Evolutionary conservation across 2,888 invertebrate species (phyloP), one percentile per base, ranked within the genome.

Genomic region (Cactoblastis cactorum): DNA sequence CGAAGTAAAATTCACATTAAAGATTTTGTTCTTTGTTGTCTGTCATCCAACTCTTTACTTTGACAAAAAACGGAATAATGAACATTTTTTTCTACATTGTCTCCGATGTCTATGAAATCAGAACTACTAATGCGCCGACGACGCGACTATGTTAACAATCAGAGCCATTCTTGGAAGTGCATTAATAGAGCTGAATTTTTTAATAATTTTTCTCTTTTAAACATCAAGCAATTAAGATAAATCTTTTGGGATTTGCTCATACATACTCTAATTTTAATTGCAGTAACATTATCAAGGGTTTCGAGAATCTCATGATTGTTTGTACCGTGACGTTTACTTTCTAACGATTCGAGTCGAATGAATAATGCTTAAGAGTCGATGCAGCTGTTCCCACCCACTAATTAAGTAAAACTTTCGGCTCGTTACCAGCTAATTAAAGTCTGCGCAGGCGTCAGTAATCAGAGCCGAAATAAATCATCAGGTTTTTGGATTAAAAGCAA

Each of bases 371-470:
- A 69, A 61, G 67, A 71, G 71, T 64, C 71, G 62, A 71, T 70
- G 72, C 56, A 59, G 57, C 61, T 67, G 74, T 72, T 78, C 74
- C 67, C 76, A 79, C 72, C 71, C 73, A 79, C 80, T 83, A 82
- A 79, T 82, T 79, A 74, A 73, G 71, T 65, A 72, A 77, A 80
- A 83, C 78, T 83, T 81, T 81, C 76, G 71, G 75, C 69, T 81
- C 67, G 74, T 83, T 77, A 80, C 69, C 56, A 61, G 54, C 71
- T 71, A 86, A 87, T 86, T 88, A 87, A 77, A 80, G 74, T 74
- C 74, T 55, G 57, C 61, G 58, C 55, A 57, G 58, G 59, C 58
- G 61, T 69, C 69, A 72, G 68, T 77, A 80, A 80, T 78, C 74
- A 80, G 74, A 77, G 66, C 77, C 72, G 78, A 80, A 83, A 84